Evolutionary conservation across 2,113 vertebrate genomes (phyloP), one percentile per base, ranked within the genome.

Genomic region (Rostratula benghalensis): DNA sequence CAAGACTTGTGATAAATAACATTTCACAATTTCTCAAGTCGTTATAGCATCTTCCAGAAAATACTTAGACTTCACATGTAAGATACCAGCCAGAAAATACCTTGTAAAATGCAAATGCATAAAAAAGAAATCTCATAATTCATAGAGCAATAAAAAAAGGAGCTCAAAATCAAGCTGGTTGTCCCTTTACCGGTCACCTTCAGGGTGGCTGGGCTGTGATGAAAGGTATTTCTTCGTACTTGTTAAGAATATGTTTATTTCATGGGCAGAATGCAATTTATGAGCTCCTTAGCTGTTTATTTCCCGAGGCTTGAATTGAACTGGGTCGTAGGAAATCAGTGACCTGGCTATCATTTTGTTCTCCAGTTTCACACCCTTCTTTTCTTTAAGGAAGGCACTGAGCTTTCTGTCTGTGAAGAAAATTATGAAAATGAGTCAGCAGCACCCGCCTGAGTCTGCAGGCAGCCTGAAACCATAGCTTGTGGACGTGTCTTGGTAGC

Each of bases 241-340:
- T 90, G 63, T 65, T 87, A 82, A 89, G 65, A 83, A 75, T 79
- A 13, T 54, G 28, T 81, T 91, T 82, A 90, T 95, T 93, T 31
- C 14, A 78, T 41, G 27, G 79, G 11, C 37, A 86, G 27, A 75
- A 87, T 19, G 33, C 35, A 63, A 21, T 73, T 94, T 89, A 56
- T 88, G 25, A 85, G 48, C 35, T 87, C 15, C 64, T 80, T 51
- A 74, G 39, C 46, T 85, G 8, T 93, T 89, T 94, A 14, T 83
- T 89, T 92, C 48, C 64, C 57, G 28, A 31, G 57, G 27, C 51
- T 83, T 85, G 35, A 80, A 48, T n/a, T 73, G 79, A 78, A 54
- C 35, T 28, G 51, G 63, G 43, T 73, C 2, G 1, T 82, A 85
- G 43, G 63, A 87, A 53, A 25, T 50, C 25, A 67, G 22, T 68